Conservation (phyloP, 2,113 vertebrate genomes). For the Coptodon bakossiorum region DNA sequence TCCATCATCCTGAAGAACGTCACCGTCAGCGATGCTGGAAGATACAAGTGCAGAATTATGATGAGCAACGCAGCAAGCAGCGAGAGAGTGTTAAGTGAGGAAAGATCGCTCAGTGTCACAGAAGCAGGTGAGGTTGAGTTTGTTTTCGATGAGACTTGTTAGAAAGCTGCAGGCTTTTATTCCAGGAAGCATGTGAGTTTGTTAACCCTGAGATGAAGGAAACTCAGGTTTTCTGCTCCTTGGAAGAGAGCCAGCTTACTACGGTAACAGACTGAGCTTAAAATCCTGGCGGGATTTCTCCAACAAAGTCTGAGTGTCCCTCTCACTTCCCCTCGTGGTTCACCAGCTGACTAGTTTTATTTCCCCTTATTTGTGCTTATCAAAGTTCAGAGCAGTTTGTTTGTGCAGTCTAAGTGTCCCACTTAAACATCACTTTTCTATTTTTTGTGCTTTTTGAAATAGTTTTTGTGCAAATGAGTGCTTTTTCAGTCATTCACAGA, state of each 20-base stretch:
- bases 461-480: background rate
- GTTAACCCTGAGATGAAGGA: rapidly evolving
- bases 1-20: background rate
- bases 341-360: background rate
- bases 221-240: background rate
- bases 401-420: background rate
- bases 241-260: rapidly evolving
- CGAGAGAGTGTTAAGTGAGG: background rate
- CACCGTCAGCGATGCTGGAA: background rate
- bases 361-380: background rate
- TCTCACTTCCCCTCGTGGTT: rapidly evolving
- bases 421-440: rapidly evolving
- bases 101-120: background rate
- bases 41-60: background rate
- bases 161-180: rapidly evolving
- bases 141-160: background rate
- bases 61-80: rapidly evolving
- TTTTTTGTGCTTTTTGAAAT: background rate
- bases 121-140: background rate
- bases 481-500: background rate
- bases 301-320: background rate
- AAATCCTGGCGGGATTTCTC: rapidly evolving
- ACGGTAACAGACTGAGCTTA: background rate
- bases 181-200: background rate
- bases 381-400: background rate